These are phyloP conservation scores for Channa striata DNA, from an alignment of 2,797 vertebrate species.

Conservation along the genomic window DNA sequence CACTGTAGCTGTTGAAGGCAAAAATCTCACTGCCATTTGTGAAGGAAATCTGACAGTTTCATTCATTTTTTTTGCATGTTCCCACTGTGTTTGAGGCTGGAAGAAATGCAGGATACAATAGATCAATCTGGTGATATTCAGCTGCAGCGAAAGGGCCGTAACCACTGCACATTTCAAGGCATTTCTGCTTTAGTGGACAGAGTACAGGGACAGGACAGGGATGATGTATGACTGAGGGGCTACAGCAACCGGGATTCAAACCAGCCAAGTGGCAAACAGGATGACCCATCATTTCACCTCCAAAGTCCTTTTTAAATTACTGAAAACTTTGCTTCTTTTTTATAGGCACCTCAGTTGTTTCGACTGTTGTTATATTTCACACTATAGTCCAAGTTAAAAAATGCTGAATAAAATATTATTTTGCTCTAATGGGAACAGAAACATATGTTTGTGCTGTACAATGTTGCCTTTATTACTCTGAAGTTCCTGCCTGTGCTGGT, in stretches of 20 bases:
- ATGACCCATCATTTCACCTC: constrained; percentile 16
- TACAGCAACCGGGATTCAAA: constrained; percentile 14
- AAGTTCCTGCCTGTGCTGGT: constrained; percentile 7
- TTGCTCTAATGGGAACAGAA: background rate
- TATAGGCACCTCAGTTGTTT: background rate
- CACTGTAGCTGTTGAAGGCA: background rate
- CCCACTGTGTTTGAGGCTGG: background rate
- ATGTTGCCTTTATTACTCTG: background rate
- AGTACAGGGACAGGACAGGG: constrained; percentile 11
- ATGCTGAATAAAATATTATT: too few species aligned
- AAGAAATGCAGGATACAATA: background rate
- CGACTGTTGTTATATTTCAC: background rate
- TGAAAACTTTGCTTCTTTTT: background rate
- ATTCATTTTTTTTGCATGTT: background rate
- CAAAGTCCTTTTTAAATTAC: background rate
- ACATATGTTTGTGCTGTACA: background rate
- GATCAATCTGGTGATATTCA: constrained; percentile 20
- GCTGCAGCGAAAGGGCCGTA: constrained; percentile 34
- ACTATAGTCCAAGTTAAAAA: too few species aligned
- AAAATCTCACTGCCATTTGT: background rate
- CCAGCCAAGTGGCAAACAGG: background rate
- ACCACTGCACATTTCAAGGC: constrained; percentile 20
- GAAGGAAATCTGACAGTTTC: background rate
- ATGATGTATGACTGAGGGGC: constrained; percentile 30
- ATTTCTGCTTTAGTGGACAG: constrained; percentile 42